Percentiles rank a stretch among this genome's conserved stretches.
These are phyloP conservation scores for Galerucella pusilla DNA, from an alignment of 2,888 invertebrate genomes.

Conservation along the genomic window DNA sequence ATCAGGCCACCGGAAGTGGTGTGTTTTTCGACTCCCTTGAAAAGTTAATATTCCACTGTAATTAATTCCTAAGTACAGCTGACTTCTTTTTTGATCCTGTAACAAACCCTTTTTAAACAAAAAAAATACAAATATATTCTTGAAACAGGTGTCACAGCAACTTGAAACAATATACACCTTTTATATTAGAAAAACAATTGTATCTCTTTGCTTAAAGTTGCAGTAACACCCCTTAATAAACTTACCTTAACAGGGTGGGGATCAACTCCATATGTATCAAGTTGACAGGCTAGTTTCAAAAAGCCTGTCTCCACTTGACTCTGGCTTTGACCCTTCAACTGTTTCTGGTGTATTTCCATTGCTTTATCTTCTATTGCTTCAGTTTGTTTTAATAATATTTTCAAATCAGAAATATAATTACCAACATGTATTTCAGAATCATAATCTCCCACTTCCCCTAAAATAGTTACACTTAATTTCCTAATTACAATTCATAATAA, in stretches of 20 bases:
- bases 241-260: constrained; percentile 95
- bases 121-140: constrained; percentile 7
- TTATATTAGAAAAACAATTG: not conserved
- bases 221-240: constrained; percentile 4
- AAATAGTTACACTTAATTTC: constrained; percentile 15
- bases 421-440: constrained; percentile 88
- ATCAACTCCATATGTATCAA: constrained; percentile 98
- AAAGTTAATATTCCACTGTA: constrained; percentile 95
- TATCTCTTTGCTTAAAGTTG: constrained; percentile 18
- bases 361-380: constrained; percentile 92
- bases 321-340: constrained; percentile 87
- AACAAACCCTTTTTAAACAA: constrained; percentile 52
- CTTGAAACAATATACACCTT: constrained; percentile 12
- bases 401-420: constrained; percentile 91
- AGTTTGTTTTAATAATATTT: constrained; percentile 92
- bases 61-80: constrained; percentile 94
- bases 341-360: constrained; percentile 89
- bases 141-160: constrained; percentile 9
- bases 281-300: constrained; percentile 87
- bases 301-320: constrained; percentile 91
- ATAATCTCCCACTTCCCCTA: constrained; percentile 95
- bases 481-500: not conserved
- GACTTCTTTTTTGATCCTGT: constrained; percentile 92
- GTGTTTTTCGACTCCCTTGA: constrained; percentile 91
- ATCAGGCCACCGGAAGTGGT: constrained; percentile 96